Base-by-base conservation (phyloP, 2,888 invertebrate species). In the Imbricaverruca yamaguchii region DNA sequence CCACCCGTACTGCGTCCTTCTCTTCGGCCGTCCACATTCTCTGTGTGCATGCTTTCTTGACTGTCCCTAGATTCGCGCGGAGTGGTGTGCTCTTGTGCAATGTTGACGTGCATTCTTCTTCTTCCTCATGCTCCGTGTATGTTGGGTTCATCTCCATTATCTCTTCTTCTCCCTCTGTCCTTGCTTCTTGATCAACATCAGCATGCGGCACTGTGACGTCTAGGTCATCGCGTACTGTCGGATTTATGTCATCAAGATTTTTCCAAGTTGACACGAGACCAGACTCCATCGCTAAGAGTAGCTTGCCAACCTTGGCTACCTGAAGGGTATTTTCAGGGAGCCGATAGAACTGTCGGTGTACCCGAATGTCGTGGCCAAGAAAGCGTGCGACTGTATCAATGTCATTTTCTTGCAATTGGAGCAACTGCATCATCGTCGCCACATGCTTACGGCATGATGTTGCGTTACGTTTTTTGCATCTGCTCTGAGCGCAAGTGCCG, bases 381-480 rank as follows among this genome's bases (percentile, higher is more conserved):
- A 65, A 65, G 8, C 65, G n/a, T 9, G 65, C n/a, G 10, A 65
- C 65, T 10, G n/a, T n/a, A n/a, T 65, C 65, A 8, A n/a, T n/a
- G 10, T 65, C 65, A 11, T 59, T 15, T 11, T 59, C 59, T 11
- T 15, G 11, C 15, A 59, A 59, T 1, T 13, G 12, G 15, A 59
- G 59, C 12, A 59, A n/a, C n/a, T 65, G 65, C 65, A n/a, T 65
- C 65, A 65, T 65, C 10, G 65, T 65, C 10, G 65, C 65, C 2
- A 65, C 65, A n/a, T 65, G 65, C n/a, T 65, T 65, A 11, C 65
- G 18, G 10, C n/a, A 65, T 10, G 65, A 18, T n/a, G 65, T 65
- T n/a, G 65, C 65, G 65, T n/a, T n/a, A 65, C 65, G n/a, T 65
- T 21, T n/a, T n/a, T n/a, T 21, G 65, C 65, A n/a, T n/a, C n/a